Evolutionary conservation across 2,113 vertebrate species (phyloP), one percentile per base, ranked within the genome.

Genomic region (Leptosomus discolor): DNA sequence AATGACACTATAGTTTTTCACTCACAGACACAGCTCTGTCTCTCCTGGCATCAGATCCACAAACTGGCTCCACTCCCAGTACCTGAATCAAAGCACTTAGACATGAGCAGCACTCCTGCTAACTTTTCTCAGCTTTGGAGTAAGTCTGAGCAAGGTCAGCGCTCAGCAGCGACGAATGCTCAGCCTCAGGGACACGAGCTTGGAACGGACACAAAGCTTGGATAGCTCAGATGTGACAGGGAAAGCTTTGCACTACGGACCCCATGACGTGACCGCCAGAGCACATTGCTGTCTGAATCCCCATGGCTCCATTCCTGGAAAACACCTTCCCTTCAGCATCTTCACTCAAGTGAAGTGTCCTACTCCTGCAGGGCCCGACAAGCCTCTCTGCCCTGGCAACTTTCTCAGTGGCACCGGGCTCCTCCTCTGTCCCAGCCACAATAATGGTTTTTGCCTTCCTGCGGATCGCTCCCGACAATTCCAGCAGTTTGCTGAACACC

Each of bases 391-490:
- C 56, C 69, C 32, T 1, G 4, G 9, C 1, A 54, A 2, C 34
- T 29, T 18, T 3, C 68, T 8, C 37, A 0, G 36, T 5, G n/a
- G 34, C 83, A 29, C 46, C 17, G 18, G 30, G 67, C 51, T 87
- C 45, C 51, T 3, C 53, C 53, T 12, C 60, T 1, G 17, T 9
- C 74, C 79, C 75, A 6, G 58, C 46, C 39, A 0, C 41, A 3
- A 0, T 0, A 5, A 3, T 0, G 18, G 0, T 12, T 26, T 67
- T 20, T 3, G 7, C 90, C 41, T 24, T n/a, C 39, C 74, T 1
- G 53, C 8, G 11, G n/a, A 1, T 12, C 79, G 0, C 41, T 0
- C 2, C 48, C 2, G 79, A 2, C 2, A 29, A 1, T 24, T 1
- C 46, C 78, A 4, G 45, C 86, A 1, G 26, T 14, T 3, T 0